These are phyloP conservation scores for Sminthurinus aureus DNA, from an alignment of 2,888 invertebrate genomes.

Conservation along the genomic window DNA sequence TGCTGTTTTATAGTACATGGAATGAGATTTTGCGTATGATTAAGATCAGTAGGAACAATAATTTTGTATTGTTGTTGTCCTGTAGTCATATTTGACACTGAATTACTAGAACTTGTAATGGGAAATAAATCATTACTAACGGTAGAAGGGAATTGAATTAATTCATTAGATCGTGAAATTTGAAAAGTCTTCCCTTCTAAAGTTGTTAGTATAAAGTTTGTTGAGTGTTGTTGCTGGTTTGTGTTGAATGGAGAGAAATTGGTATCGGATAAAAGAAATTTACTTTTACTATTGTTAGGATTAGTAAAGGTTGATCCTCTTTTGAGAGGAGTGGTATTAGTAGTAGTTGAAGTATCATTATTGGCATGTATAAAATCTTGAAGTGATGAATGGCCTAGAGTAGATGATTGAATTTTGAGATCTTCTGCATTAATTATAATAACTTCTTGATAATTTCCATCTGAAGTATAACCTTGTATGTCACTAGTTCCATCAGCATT, in stretches of 20 bases:
- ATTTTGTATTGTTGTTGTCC: not conserved
- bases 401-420: not conserved
- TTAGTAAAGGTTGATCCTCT: not conserved
- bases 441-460: constrained; percentile 5
- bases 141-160: constrained; percentile 13
- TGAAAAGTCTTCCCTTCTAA: constrained; percentile 40
- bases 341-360: not conserved
- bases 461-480: not conserved
- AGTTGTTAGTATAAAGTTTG: constrained; percentile 33
- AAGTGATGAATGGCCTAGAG: not conserved
- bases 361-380: constrained; percentile 1
- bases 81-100: not conserved
- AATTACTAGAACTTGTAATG: not conserved
- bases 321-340: not conserved
- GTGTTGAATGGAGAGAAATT: not conserved
- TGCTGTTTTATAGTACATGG: too few relatives aligned
- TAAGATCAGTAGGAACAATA: not conserved
- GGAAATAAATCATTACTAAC: not conserved
- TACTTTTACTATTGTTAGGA: not conserved
- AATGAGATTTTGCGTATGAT: not conserved
- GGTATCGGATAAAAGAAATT: not conserved
- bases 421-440: constrained; percentile 27
- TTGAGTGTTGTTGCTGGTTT: not conserved
- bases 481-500: too few relatives aligned
- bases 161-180: constrained; percentile 14